Conservation (phyloP, 2,797 vertebrate genomes). For the Vultur gryphus region DNA sequence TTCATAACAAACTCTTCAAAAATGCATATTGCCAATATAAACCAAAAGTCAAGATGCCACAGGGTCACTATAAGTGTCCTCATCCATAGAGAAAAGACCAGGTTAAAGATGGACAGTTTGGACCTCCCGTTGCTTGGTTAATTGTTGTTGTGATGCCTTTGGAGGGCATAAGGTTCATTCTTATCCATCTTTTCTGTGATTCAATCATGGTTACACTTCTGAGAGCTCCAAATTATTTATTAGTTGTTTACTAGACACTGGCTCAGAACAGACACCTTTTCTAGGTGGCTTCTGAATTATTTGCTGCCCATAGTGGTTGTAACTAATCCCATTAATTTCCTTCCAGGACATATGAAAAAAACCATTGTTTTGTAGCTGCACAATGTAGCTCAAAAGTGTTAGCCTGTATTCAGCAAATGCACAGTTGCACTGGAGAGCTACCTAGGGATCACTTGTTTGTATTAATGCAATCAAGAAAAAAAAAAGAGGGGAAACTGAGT, state of each 20-base stretch:
- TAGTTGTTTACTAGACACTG: not conserved
- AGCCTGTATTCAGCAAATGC: not conserved
- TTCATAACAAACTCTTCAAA: not conserved
- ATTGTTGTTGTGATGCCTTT: not conserved
- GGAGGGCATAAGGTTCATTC: not conserved
- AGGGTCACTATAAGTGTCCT: not conserved
- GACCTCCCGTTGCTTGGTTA: fast-evolving
- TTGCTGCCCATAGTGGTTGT: not conserved
- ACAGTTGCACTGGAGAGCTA: not conserved
- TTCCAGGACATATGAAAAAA: not conserved
- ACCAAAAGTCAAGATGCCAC: not conserved
- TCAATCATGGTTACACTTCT: not conserved
- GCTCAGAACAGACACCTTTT: not conserved
- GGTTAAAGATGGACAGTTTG: not conserved
- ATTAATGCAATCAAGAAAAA: not conserved
- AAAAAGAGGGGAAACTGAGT: fast-evolving
- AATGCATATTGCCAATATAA: not conserved
- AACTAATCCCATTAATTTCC: not conserved
- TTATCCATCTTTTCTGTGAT: not conserved
- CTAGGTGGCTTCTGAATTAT: not conserved
- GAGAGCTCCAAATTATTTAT: not conserved
- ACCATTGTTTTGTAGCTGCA: not conserved
- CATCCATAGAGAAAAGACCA: not conserved
- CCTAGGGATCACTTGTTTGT: not conserved
- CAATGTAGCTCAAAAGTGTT: not conserved